These are phyloP conservation scores for Cinara cedri DNA, from an alignment of 2,888 invertebrate species.

Conservation along the genomic window DNA sequence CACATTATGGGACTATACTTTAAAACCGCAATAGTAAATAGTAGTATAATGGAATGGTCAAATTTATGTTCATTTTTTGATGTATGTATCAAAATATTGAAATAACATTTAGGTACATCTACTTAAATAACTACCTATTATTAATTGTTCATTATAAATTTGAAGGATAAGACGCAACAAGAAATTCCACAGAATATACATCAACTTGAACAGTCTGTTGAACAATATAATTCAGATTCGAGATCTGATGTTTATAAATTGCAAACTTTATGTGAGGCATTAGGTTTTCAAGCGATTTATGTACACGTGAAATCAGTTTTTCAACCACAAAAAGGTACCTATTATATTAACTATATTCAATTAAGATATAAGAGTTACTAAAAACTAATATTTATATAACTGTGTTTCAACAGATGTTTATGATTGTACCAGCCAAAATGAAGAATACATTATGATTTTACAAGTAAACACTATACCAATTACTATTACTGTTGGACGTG, in stretches of 20 bases:
- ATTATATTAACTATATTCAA: too few species aligned
- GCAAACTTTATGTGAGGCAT: constrained; percentile 18
- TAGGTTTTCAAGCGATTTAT: constrained; percentile 21
- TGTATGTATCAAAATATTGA: neutral
- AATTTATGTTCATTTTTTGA: neutral
- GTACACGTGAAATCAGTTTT: neutral
- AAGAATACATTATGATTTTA: constrained; percentile 1
- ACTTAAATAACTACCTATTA: too few species aligned
- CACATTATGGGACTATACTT: neutral
- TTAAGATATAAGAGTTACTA: too few species aligned
- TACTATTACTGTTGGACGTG: constrained; percentile 5
- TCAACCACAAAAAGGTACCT: constrained; percentile 9
- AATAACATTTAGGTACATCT: too few species aligned
- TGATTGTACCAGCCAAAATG: neutral
- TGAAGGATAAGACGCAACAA: neutral
- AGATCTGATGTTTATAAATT: neutral
- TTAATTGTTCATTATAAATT: neutral
- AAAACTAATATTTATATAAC: too few species aligned
- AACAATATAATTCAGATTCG: neutral
- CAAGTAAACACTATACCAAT: constrained; percentile 35
- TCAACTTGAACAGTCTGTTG: constrained; percentile 15
- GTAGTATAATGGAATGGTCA: too few species aligned
- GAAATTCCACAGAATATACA: neutral
- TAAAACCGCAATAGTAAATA: neutral
- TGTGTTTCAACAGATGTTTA: neutral